Evolutionary conservation across 2,797 vertebrate genomes (phyloP).

Genomic region (Clarias pachynema): DNA sequence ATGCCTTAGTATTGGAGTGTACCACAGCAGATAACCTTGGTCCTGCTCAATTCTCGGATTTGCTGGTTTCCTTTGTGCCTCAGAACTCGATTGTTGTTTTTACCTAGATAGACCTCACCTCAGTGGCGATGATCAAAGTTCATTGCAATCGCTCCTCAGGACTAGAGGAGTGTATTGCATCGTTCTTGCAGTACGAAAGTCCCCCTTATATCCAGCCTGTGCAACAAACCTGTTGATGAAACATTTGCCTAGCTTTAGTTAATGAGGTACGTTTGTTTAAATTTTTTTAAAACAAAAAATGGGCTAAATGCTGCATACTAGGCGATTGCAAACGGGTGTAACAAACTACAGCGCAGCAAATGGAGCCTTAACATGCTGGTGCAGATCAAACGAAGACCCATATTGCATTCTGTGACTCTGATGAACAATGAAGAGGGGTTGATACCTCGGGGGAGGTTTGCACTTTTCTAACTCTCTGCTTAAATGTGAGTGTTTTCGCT

Average conservation of each 20-base stretch:
- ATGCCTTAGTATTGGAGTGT: conserved; percentile 58
- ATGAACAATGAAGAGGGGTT: conserved; percentile 63
- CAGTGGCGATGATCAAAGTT: conserved; percentile 43
- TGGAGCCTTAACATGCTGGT: conserved; percentile 72
- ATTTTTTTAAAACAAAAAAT: conserved; percentile 9
- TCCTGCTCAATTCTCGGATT: conserved; percentile 22
- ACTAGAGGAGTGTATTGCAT: conserved; percentile 40
- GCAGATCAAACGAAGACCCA: conserved; percentile 79
- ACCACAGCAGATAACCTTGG: conserved; percentile 52
- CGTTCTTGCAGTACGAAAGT: conserved; percentile 44
- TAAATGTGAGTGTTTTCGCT: conserved; percentile 71
- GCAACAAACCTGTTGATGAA: conserved; percentile 17
- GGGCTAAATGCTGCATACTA: conserved; percentile 22
- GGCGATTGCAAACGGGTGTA: conserved; percentile 37
- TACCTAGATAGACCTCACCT: conserved; percentile 50
- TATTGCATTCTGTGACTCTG: conserved; percentile 64
- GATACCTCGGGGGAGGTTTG: conserved; percentile 70
- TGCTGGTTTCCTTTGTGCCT: conserved; percentile 55
- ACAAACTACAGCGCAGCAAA: conserved; percentile 60
- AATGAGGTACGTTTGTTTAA: conserved; percentile 33
- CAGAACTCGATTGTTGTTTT: conserved; percentile 58
- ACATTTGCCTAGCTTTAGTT: conserved; percentile 31
- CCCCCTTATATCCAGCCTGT: conserved; percentile 47
- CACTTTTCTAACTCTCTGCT: conserved; percentile 76
- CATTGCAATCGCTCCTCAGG: conserved; percentile 35